Base-by-base conservation (phyloP, 2,113 vertebrate species). In the Poeciliopsis prolifica region DNA sequence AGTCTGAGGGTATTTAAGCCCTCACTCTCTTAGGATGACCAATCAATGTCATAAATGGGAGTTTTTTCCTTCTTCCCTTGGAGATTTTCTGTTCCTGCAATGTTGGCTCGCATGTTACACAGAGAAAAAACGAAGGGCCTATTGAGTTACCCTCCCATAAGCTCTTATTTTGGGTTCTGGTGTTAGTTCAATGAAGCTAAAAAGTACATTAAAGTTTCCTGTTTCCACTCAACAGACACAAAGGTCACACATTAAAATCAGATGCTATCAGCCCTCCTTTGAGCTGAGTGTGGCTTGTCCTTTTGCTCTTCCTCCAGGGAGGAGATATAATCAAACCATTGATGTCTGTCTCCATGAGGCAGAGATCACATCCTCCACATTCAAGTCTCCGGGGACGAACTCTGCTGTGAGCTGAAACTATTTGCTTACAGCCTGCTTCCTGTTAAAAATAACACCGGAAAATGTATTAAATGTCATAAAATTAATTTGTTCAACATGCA, bases 301-400 rank as follows among this genome's bases (percentile, higher is more conserved):
- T 67, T 61, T 63, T 24, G 14, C 66, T 31, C 60, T 54, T 65
- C 61, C 76, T 70, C 67, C 60, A 72, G 72, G 78, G 33, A 69
- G 22, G 65, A 63, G 75, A 68, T 68, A 35, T 62, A 75, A 79
- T 79, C 81, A 65, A 61, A 65, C 40, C 68, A 76, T 54, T 78
- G 35, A 70, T 75, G 61, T 72, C 54, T 75, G 61, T 72, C 54
- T 81, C 28, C 54, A 51, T 28, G 61, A 78, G 42, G 51, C 42
- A 44, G 3, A 65, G 22, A 70, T 61, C 67, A 5, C 63, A 17
- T 65, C 33, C 58, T 72, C 70, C 29, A 72, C 61, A n/a, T 65
- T 31, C 7, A 42, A 44, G 61, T 54, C 61, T 51, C 28, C 8
- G 24, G 58, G 61, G 51, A 67, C 14, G 29, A 33, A 14, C 37